Conservation (phyloP, 1,140 invertebrate genomes). For the Homalodisca vitripennis region DNA sequence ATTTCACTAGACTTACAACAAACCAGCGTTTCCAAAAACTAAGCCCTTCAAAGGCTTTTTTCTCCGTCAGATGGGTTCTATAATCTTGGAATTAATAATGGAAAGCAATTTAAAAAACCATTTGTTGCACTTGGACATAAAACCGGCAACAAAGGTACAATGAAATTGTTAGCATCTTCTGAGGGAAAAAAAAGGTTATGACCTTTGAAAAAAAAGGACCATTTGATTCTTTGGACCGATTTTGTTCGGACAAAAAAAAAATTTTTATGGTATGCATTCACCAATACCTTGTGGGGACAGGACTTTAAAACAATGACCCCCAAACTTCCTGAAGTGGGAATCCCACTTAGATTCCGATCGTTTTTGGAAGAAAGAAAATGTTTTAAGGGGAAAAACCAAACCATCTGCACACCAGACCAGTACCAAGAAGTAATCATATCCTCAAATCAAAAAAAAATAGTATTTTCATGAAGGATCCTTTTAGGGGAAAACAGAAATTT, state of each 20-base stretch:
- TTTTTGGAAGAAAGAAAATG: conserved; percentile 33
- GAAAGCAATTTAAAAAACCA: conserved; percentile 26
- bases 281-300: conserved; percentile 29
- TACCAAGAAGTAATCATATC: conserved; percentile 26
- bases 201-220: conserved; percentile 24
- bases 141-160: conserved; percentile 29
- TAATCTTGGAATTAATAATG: conserved; percentile 29
- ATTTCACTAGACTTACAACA: conserved; percentile 12
- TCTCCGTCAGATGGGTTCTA: conserved; percentile 32
- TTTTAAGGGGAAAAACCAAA: conserved; percentile 13
- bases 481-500: conserved; percentile 27
- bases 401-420: conserved; percentile 30
- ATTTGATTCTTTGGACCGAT: conserved; percentile 31
- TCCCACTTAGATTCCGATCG: conserved; percentile 31
- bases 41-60: background rate
- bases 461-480: conserved; percentile 19
- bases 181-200: conserved; percentile 29
- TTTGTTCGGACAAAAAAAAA: conserved; percentile 31
- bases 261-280: conserved; percentile 32
- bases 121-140: conserved; percentile 30
- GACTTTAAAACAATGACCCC: conserved; percentile 25
- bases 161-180: conserved; percentile 32
- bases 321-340: conserved; percentile 33
- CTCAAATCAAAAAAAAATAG: conserved; percentile 26
- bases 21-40: conserved; percentile 11